These are phyloP conservation scores for Aurelia aurita DNA, from an alignment of 30 jellyfish, hydroid and myxozoan species.

Conservation along the genomic window DNA sequence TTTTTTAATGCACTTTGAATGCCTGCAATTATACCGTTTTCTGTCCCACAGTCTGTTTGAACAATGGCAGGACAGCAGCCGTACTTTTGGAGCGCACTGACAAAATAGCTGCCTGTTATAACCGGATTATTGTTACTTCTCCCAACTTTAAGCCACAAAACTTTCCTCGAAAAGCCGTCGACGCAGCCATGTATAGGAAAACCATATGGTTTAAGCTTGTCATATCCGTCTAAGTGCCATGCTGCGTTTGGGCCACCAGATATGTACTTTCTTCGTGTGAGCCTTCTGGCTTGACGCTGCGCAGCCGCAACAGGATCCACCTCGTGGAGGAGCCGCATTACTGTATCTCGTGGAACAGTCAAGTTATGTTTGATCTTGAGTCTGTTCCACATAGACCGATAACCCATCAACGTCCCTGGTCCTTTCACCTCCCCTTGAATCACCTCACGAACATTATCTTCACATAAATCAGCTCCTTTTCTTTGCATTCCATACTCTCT, in stretches of 20 bases:
- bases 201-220: neutral
- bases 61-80: neutral
- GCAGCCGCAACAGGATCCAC: slow-evolving; percentile 5
- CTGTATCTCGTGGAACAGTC: slow-evolving; percentile 3
- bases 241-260: neutral
- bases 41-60: slow-evolving; percentile 19
- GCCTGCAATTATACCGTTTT: slow-evolving; percentile 9
- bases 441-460: neutral
- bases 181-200: no score
- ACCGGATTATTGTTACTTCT: slow-evolving; percentile 11
- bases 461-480: neutral
- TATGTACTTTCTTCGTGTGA: neutral
- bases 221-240: neutral
- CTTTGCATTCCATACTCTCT: neutral
- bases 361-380: neutral
- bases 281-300: neutral
- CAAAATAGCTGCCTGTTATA: neutral
- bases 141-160: slow-evolving; percentile 1
- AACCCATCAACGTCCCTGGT: neutral
- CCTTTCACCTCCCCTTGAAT: neutral
- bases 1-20: slow-evolving; percentile 12
- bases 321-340: slow-evolving; percentile 4
- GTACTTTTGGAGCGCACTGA: neutral
- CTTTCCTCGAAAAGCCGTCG: slow-evolving; percentile 18
- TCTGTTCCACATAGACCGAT: slow-evolving; percentile 8